phyloP scores from a whole-genome alignment of 1,140 invertebrate genomes.

The Sminthurinus signatus region DNA sequence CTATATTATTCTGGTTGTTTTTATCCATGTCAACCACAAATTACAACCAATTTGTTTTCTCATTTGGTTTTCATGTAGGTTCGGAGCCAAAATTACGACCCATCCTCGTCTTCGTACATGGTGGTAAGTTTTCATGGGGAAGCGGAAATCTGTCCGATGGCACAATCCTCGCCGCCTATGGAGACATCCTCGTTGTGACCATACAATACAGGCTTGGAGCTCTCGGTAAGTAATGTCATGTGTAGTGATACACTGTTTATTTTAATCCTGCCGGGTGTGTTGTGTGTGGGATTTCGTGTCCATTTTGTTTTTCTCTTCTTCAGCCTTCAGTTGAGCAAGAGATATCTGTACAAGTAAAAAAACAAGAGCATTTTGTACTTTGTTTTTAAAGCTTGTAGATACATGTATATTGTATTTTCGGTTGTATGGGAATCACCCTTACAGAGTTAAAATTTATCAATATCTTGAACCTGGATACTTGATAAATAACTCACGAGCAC shows the following conservation, averaged over 20 bases:
- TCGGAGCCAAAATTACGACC: constrained; percentile 65
- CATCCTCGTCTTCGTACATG: constrained; percentile 84
- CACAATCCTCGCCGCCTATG: constrained; percentile 75
- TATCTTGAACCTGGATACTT: too few relatives aligned
- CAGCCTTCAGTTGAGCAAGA: not conserved
- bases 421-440: too few relatives aligned
- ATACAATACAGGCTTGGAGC: constrained; percentile 88
- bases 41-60: constrained; percentile 6
- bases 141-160: constrained; percentile 90
- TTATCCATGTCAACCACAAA: not conserved
- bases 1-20: too few relatives aligned
- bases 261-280: too few relatives aligned
- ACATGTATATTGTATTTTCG: too few relatives aligned
- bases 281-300: too few relatives aligned
- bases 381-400: too few relatives aligned
- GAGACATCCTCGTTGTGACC: constrained; percentile 84
- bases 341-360: not conserved
- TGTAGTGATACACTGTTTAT: too few relatives aligned
- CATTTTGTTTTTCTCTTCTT: not conserved
- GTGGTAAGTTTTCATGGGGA: constrained; percentile 74
- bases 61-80: constrained; percentile 50
- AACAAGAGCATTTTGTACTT: too few relatives aligned
- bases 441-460: too few relatives aligned
- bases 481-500: too few relatives aligned
- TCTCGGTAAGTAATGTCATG: constrained; percentile 82